Evolutionary conservation across 2,888 invertebrate species (phyloP), one percentile per base, ranked within the genome.

Genomic region (Drosophila birchii): DNA sequence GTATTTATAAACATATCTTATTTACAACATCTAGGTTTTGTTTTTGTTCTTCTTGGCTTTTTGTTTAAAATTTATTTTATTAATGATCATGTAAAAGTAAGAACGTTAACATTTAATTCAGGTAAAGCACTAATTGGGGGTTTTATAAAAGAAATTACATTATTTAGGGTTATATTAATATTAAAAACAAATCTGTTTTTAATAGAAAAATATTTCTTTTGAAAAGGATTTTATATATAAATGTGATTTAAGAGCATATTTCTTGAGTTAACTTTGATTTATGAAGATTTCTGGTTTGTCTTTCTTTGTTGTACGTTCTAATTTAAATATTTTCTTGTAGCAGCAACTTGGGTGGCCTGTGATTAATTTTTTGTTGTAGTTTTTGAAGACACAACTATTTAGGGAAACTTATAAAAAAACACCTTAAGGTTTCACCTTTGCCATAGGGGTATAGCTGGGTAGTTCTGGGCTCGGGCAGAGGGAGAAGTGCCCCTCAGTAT

Each of bases 401-500:
- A 6, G n/a, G 29, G 5, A 29, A 47, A 29, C 47, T 47, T 47
- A n/a, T 5, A 23, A 38, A 6, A 45, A 44, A 32, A 0, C 32
- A 56, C 16, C 20, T 44, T 12, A 34, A 34, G 34, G 6, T 53
- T 23, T 54, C 36, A 44, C n/a, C 32, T 56, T 32, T 53, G 34
- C 16, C 20, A 20, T 44, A 12, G 56, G 39, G 58, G 58, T 23
- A n/a, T n/a, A 32, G 20, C 58, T 12, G 5, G 26, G 58, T 60
- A 20, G 58, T 58, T 60, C 4, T n/a, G 5, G 5, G 34, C 20
- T 9, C 34, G 34, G 14, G 20, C 16, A 4, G 29, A 6, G 29
- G 12, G 16, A 29, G 16, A 29, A n/a, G 57, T 32, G 23, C 12
- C n/a, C 66, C 78, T 70, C 79, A 85, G 43, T 36, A 20, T 26